phyloP scores from a whole-genome alignment of 37 sponge, comb jelly and placozoan species.

The Bolinopsis microptera region DNA sequence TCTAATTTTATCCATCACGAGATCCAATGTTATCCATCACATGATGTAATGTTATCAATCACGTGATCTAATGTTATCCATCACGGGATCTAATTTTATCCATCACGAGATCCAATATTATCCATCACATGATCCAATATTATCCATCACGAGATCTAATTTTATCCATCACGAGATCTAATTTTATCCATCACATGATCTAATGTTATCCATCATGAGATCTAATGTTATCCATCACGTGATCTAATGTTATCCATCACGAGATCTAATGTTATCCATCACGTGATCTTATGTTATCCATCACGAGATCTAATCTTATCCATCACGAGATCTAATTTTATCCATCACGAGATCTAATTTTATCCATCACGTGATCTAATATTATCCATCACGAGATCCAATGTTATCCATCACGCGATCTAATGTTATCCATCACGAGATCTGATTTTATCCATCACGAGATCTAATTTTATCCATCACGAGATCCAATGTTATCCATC shows the following conservation, averaged over 20 bases:
- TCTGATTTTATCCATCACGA: neutral
- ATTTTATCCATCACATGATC: neutral
- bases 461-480: neutral
- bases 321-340: too few species aligned
- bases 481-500: neutral
- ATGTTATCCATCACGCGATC: too few species aligned
- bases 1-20: neutral
- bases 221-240: neutral
- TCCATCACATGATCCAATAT: neutral
- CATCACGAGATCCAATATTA: neutral
- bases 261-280: neutral
- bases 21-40: neutral
- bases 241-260: neutral
- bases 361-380: neutral
- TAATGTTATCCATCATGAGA: neutral
- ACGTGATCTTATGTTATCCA: neutral
- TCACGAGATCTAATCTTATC: neutral
- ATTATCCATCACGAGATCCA: neutral
- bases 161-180: too few species aligned
- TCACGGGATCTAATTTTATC: too few species aligned
- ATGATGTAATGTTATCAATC: neutral
- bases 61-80: neutral
- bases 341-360: neutral
- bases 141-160: neutral
- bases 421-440: neutral